Conservation (phyloP, 30 jellyfish, hydroid and myxozoan species). For the Aurelia sp. region DNA sequence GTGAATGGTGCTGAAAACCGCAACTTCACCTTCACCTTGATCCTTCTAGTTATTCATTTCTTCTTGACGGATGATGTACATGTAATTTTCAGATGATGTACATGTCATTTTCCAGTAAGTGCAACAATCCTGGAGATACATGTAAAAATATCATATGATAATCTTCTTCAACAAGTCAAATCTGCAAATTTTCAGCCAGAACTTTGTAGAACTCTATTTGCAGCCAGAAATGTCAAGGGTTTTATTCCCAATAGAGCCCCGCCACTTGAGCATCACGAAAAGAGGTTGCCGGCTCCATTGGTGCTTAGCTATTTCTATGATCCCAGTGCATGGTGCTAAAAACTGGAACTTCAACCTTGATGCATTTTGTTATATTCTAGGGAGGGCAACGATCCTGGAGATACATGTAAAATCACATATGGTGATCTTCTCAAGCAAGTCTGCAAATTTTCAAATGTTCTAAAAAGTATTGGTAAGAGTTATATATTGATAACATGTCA, state of each 20-base stretch:
- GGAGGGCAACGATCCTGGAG: slow-evolving; percentile 96
- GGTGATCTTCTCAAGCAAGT: slow-evolving; percentile 76
- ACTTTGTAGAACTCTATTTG: no score
- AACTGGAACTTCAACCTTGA: background rate
- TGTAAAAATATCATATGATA: slow-evolving; percentile 65
- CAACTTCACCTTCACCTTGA: no score
- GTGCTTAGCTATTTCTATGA: background rate
- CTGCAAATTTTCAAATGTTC: slow-evolving; percentile 95
- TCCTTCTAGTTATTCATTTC: background rate
- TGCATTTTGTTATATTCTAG: slow-evolving; percentile 19
- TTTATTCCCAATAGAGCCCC: no score
- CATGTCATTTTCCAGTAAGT: slow-evolving; percentile 70
- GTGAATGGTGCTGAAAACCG: no score
- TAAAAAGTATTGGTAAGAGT: slow-evolving; percentile 73
- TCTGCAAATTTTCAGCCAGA: slow-evolving; percentile 75
- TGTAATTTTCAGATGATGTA: no score
- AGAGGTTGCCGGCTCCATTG: no score
- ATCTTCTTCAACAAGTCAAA: slow-evolving; percentile 78
- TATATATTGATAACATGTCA: background rate
- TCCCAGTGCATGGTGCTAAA: no score
- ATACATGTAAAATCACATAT: slow-evolving; percentile 69
- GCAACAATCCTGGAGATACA: slow-evolving; percentile 78
- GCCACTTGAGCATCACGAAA: no score
- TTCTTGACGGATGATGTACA: background rate
- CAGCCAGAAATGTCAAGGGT: background rate